Base-by-base conservation (phyloP, 2,797 vertebrate genomes). In the Ptychobarbus kaznakovi region DNA sequence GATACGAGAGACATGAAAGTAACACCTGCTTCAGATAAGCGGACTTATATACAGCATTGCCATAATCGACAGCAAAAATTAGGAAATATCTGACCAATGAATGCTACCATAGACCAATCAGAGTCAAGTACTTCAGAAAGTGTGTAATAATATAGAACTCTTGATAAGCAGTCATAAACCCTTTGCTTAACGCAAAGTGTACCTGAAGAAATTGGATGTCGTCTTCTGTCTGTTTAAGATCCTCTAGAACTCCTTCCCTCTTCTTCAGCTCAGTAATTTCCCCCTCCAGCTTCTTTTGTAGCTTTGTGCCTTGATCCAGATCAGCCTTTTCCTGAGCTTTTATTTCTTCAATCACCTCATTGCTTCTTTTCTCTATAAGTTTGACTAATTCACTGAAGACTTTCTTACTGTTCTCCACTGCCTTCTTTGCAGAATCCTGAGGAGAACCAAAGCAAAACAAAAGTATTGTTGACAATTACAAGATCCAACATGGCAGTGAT, bases 171-270 rank as follows among this genome's bases (percentile, higher is more conserved):
- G 9, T 58, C 56, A 58, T 53, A 53, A 22, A 20, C 22, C 3
- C 4, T 58, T 58, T 58, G 3, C 56, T 25, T 25, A 25, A 61
- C 25, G 53, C 7, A 9, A 61, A 28, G 10, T 65, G 63, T 77
- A 89, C 87, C 88, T 89, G 87, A 51, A 89, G 82, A 78, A 89
- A 89, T 7, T 85, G 25, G 16, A 89, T 66, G 46, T 86, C 77
- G 69, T 89, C 85, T 13, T 85, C 80, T 10, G 65, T 81, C 44
- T 85, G 69, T 80, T 86, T 20, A 85, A 86, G 25, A 38, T 63
- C 80, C 22, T 88, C 87, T 3, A 81, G 42, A 40, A 42, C 16
- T 20, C 68, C 80, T 49, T 88, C 88, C 10, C 75, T 77, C 46
- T 35, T 78, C 80, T 49, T 82, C 63, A 89, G 75, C 13, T 15